Conservation (phyloP, 2,888 invertebrate species). For the Branchipolynoe longqiensis region DNA sequence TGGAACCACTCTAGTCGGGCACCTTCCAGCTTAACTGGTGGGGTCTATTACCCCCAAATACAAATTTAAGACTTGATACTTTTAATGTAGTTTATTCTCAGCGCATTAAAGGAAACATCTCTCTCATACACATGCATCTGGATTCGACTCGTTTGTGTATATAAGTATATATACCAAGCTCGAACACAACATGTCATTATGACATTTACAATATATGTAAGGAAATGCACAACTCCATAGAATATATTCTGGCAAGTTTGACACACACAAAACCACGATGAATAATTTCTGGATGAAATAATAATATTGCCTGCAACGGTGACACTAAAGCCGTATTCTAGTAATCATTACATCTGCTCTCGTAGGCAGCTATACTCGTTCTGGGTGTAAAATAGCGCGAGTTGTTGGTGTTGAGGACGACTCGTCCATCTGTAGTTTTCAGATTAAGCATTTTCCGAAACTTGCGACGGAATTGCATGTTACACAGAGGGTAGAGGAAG, state of each 20-base stretch:
- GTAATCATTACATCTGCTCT: conserved; percentile 50
- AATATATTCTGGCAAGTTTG: conserved; percentile 35
- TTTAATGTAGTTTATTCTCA: conserved; percentile 29
- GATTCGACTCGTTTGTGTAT: not conserved
- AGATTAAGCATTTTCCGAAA: conserved; percentile 76
- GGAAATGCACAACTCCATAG: conserved; percentile 29
- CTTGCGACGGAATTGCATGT: conserved; percentile 82
- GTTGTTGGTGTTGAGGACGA: conserved; percentile 9
- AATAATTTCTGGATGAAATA: not conserved
- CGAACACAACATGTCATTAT: conserved; percentile 9
- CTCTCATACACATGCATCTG: conserved; percentile 18
- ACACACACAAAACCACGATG: conserved; percentile 12
- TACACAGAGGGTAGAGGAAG: conserved; percentile 83
- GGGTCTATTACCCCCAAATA: no score
- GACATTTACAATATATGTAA: conserved; percentile 38
- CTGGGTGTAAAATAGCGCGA: conserved; percentile 47
- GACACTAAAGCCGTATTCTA: conserved; percentile 18
- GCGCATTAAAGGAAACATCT: conserved; percentile 10
- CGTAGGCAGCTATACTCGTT: conserved; percentile 48
- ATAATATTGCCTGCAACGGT: conserved; percentile 23
- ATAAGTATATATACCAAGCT: not conserved
- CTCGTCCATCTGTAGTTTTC: conserved; percentile 3
- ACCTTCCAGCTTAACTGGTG: no score
- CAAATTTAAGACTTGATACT: no score
- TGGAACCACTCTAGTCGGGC: no score